Evolutionary conservation across 2,797 vertebrate species (phyloP).

Genomic region (Alexandromys oeconomus): DNA sequence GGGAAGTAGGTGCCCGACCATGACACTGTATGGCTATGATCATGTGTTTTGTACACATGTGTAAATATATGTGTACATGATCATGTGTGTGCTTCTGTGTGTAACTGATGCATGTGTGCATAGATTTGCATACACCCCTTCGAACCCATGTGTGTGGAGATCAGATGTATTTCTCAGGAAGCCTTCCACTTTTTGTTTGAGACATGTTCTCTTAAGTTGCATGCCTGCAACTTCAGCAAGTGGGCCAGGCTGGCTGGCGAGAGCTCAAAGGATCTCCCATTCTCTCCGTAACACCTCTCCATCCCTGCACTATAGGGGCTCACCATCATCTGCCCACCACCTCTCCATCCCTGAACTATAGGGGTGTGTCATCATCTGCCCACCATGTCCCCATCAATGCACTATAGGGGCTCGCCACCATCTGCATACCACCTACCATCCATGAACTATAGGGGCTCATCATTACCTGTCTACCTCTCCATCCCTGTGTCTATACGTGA

Average conservation of each 20-base stretch:
- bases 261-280: background rate
- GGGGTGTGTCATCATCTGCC: rapidly evolving
- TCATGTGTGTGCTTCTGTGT: background rate
- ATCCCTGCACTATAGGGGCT: too few relatives aligned
- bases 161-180: background rate
- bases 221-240: background rate
- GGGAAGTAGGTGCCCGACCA: background rate
- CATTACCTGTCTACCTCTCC: too few relatives aligned
- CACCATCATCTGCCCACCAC: too few relatives aligned
- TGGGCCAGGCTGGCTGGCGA: background rate
- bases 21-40: rapidly evolving
- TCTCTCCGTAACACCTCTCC: background rate
- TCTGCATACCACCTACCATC: too few relatives aligned
- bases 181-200: background rate
- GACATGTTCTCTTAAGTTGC: background rate
- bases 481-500: background rate
- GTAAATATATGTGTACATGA: background rate
- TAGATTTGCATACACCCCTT: background rate
- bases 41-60: rapidly evolving
- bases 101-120: background rate
- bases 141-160: background rate
- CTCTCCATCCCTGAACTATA: too few relatives aligned
- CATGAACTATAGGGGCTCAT: too few relatives aligned
- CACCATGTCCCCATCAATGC: background rate
- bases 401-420: rapidly evolving